These are phyloP conservation scores for Megaceryle torquata DNA, from an alignment of 2,113 vertebrate species.

Conservation along the genomic window DNA sequence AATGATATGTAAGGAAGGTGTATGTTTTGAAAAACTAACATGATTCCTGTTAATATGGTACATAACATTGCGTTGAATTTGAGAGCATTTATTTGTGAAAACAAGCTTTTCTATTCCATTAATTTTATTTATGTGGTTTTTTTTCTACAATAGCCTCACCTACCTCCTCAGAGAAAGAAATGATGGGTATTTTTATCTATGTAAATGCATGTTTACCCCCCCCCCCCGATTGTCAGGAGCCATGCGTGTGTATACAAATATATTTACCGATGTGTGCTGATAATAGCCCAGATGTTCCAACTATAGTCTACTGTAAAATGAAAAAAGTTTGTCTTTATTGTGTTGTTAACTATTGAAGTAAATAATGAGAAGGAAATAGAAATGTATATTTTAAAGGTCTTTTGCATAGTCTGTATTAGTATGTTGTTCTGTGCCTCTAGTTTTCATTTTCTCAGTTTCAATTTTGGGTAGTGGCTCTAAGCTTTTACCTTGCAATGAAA, in stretches of 20 bases:
- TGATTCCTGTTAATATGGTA: background rate
- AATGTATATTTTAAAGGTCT: background rate
- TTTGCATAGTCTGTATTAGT: background rate
- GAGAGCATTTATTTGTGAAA: background rate
- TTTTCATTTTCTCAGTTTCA: background rate
- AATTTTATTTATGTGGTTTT: too few relatives aligned
- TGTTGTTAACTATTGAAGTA: background rate
- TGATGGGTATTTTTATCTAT: background rate
- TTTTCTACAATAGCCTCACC: background rate
- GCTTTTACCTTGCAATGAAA: fast-evolving
- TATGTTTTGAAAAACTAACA: background rate
- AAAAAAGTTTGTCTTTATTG: background rate
- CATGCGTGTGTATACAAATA: background rate
- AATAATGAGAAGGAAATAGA: background rate
- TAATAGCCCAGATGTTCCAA: background rate
- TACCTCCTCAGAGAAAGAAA: background rate
- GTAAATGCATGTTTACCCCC: fast-evolving
- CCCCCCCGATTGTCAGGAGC: background rate
- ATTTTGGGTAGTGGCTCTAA: background rate
- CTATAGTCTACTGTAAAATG: background rate
- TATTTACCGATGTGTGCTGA: background rate
- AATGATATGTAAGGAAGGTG: background rate
- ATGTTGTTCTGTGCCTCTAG: background rate
- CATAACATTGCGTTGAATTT: background rate
- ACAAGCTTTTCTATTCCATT: background rate